Base-by-base conservation (phyloP, 2,888 invertebrate genomes). In the Troides aeacus region DNA sequence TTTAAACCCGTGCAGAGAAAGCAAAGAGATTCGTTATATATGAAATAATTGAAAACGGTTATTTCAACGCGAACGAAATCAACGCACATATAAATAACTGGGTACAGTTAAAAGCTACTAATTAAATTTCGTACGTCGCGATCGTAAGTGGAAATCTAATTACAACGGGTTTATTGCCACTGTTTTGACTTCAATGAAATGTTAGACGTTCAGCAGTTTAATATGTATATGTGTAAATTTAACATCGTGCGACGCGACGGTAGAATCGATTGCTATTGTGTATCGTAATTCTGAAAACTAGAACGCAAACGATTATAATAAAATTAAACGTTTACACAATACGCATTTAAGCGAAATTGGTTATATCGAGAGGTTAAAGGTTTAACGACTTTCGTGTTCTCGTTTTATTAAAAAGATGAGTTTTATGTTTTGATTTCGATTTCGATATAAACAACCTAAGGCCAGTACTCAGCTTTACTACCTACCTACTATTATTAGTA, bases 41-140 rank as follows among this genome's bases (percentile, higher is more conserved):
- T 56, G 2, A 56, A 56, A 56, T 56, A 56, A 56, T 62, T 62
- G n/a, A 6, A 64, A 64, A 18, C 53, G 39, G 59, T 63, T 59
- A 53, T 39, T 64, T 61, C 30, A 53, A 46, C 17, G 42, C 21
- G 46, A 46, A 62, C 12, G 53, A 58, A 57, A 50, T 17, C 36
- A 56, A 57, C 18, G 39, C 2, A 10, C 46, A 46, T 67, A 36
- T 67, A 56, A 67, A 67, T 42, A 67, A 62, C 50, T 50, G 56
- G 2, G 18, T 61, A 39, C 24, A 61, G 18, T 58, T 58, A 69
- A 65, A 46, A 46, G 73, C 73, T 74, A 72, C 75, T 83, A 81
- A 84, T 83, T 82, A 78, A 81, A 81, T 82, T 76, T 75, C 73
- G 72, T 76, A 75, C 73, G 72, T 72, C 71, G 75, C 73, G 74